phyloP scores from a whole-genome alignment of 1,140 invertebrate species.

The Drosophila fuyamai region DNA sequence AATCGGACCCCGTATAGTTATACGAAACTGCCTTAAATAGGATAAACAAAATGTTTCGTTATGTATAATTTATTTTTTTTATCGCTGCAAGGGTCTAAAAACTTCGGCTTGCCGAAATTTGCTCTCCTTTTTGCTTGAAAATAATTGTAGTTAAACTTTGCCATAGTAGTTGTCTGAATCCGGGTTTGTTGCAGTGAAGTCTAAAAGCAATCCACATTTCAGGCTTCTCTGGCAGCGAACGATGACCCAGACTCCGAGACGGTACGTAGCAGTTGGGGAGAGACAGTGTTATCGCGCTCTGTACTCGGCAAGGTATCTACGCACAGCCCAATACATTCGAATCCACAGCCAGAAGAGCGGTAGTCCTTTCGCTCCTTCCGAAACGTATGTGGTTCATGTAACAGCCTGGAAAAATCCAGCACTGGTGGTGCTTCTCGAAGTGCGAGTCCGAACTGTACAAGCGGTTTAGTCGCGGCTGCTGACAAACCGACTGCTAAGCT shows the following conservation, averaged over 20 bases:
- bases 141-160: slow-evolving; percentile 68
- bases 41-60: too few species aligned
- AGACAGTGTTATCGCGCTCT: not conserved
- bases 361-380: not conserved
- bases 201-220: not conserved
- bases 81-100: too few species aligned
- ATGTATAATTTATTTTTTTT: too few species aligned
- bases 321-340: not conserved
- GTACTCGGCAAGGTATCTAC: not conserved
- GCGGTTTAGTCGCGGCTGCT: slow-evolving; percentile 22
- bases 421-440: not conserved
- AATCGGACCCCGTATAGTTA: too few species aligned
- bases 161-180: slow-evolving; percentile 36
- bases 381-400: not conserved
- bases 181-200: not conserved
- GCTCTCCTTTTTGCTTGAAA: slow-evolving; percentile 26
- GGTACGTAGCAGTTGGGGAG: too few species aligned
- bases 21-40: too few species aligned
- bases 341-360: not conserved
- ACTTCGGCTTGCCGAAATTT: too few species aligned
- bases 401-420: not conserved
- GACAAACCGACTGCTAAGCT: slow-evolving; percentile 66
- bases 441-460: not conserved
- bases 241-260: too few species aligned
- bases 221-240: too few species aligned